Conservation (phyloP, 1,140 invertebrate genomes). For the Chironomus striatipennis region DNA sequence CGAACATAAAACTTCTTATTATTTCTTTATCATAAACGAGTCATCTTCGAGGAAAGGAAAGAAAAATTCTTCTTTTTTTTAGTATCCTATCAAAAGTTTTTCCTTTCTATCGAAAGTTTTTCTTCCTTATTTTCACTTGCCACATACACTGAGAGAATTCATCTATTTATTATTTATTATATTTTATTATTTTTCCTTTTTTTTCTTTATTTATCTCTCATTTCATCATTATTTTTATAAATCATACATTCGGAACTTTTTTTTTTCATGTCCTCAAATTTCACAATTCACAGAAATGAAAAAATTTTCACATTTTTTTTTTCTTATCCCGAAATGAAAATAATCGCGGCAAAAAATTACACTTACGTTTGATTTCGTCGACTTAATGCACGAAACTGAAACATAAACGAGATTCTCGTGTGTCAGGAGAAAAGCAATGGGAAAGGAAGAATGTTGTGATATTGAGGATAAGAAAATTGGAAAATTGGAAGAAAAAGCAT, state of each 20-base stretch:
- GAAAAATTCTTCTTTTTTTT: slow-evolving; percentile 10
- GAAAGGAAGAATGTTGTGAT: not conserved
- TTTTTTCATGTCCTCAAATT: not conserved
- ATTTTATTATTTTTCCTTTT: not conserved
- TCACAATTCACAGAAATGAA: not conserved
- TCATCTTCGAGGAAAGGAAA: not conserved
- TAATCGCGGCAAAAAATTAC: not conserved
- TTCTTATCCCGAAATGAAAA: too few species aligned
- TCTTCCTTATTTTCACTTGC: not conserved
- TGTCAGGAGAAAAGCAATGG: not conserved
- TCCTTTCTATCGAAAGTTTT: not conserved
- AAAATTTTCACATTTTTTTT: not conserved
- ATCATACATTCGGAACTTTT: not conserved
- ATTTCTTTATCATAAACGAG: slow-evolving; percentile 8
- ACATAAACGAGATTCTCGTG: not conserved
- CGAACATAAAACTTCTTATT: slow-evolving; percentile 12
- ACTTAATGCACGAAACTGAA: not conserved
- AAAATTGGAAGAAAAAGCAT: not conserved
- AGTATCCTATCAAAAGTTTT: slow-evolving; percentile 19
- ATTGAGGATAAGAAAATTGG: not conserved
- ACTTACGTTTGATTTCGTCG: not conserved
- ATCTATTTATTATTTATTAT: too few species aligned
- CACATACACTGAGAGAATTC: too few species aligned
- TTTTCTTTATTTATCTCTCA: not conserved
- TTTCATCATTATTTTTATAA: not conserved